Base-by-base conservation (phyloP, 2,888 invertebrate genomes). In the Lamellibrachia columna region DNA sequence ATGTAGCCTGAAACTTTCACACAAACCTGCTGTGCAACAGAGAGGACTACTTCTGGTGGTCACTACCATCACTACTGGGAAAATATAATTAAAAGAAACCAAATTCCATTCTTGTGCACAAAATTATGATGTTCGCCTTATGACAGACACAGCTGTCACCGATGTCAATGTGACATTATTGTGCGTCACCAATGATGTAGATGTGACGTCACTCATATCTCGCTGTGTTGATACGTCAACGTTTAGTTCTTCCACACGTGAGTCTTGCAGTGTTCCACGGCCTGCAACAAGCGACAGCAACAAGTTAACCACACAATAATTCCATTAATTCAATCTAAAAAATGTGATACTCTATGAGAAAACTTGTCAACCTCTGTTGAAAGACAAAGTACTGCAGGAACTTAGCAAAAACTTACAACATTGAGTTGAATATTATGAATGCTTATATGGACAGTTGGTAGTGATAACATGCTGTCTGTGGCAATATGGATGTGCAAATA, bases 181-280 rank as follows among this genome's bases (percentile, higher is more conserved):
- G 40, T 40, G 75, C 2, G 75, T 75, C 75, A 75, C 22, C 40
- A 40, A 40, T 75, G 55, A 55, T 55, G 55, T 55, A 22, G 4
- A 11, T 22, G 22, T 75, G 75, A 22, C 22, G n/a, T 11, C 75
- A 75, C n/a, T n/a, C 15, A 22, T n/a, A 15, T 75, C 75, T 75
- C n/a, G 75, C 22, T 75, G 22, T 22, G 75, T 22, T 75, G 75
- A 75, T 22, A n/a, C 15, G 75, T 75, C 90, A 53, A 9, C 52
- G 9, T 58, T 53, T 93, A 75, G 75, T 93, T 93, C 90, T 58
- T 90, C 93, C 93, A 93, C 28, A 90, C 93, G 58, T 92, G 92
- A 75, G 90, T 92, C 75, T 90, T 60, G 60, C 93, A 93, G 75
- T 93, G 92, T 2, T 55, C 90, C 7, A 58, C 91, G 3, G 93